A percentile compares a stretch with the other conserved stretches of the same genome.
Evolutionary conservation across 2,888 invertebrate species (phyloP).

Genomic region (Lochmaea crataegi): DNA sequence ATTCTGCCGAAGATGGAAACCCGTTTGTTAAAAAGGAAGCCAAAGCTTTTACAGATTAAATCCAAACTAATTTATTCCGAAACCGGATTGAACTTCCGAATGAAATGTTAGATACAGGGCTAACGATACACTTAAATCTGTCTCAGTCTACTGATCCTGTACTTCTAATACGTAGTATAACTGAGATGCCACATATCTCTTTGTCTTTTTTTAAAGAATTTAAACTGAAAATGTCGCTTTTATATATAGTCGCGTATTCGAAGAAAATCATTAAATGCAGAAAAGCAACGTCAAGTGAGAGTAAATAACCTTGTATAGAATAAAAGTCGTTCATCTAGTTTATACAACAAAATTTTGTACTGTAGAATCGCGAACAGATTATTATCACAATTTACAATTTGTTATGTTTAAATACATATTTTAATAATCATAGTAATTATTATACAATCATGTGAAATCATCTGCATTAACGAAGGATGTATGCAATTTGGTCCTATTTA

Average conservation of each 20-base stretch:
- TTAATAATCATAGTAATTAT: no score
- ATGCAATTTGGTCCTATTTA: no score
- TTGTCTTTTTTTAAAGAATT: slow-evolving; percentile 31
- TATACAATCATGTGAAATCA: no score
- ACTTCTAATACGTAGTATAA: slow-evolving; percentile 52
- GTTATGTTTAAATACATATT: no score
- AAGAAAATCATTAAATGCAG: slow-evolving; percentile 3
- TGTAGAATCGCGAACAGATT: no score
- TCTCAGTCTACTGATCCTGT: slow-evolving; percentile 48
- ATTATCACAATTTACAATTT: no score
- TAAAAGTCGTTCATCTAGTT: neutral
- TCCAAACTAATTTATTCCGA: slow-evolving; percentile 60
- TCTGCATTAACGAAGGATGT: no score
- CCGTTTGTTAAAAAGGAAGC: slow-evolving; percentile 53
- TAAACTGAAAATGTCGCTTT: slow-evolving; percentile 20
- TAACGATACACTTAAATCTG: slow-evolving; percentile 63
- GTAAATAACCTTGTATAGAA: slow-evolving; percentile 2
- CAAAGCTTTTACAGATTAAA: slow-evolving; percentile 49
- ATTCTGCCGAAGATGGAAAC: slow-evolving; percentile 51
- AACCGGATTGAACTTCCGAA: slow-evolving; percentile 61
- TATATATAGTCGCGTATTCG: slow-evolving; percentile 5
- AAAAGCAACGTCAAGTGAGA: slow-evolving; percentile 7
- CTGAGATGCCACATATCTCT: slow-evolving; percentile 37
- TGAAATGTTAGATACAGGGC: slow-evolving; percentile 58
- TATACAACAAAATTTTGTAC: neutral